These are phyloP conservation scores for Spodoptera litura DNA, from an alignment of 1,140 invertebrate species.

Conservation along the genomic window DNA sequence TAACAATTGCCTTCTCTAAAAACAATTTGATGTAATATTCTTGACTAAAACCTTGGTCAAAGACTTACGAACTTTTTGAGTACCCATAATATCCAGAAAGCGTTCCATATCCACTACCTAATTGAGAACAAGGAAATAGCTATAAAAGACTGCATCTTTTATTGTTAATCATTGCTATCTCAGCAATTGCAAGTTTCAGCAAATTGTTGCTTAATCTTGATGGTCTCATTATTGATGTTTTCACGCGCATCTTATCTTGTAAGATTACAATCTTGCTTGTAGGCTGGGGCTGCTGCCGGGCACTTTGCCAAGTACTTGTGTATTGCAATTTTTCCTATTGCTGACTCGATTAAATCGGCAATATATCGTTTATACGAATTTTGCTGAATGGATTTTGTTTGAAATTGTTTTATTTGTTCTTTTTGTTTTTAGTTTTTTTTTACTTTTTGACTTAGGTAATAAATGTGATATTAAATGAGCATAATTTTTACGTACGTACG, in stretches of 20 bases:
- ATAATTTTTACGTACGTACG: too few species aligned
- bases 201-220: constrained; percentile 13
- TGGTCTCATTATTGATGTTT: constrained; percentile 30
- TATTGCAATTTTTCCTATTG: constrained; percentile 22
- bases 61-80: too few species aligned
- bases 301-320: constrained; percentile 31
- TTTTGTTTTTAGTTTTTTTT: background rate
- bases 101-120: too few species aligned
- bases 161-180: too few species aligned
- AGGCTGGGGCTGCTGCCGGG: constrained; percentile 1
- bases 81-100: too few species aligned
- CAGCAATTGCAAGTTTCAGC: background rate
- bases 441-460: too few species aligned
- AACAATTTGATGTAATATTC: too few species aligned
- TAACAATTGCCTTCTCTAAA: too few species aligned
- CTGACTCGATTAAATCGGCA: background rate
- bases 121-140: too few species aligned
- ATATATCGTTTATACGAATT: constrained; percentile 4
- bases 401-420: background rate
- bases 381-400: background rate
- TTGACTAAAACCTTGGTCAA: too few species aligned
- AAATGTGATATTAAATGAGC: too few species aligned
- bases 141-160: too few species aligned
- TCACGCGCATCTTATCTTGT: constrained; percentile 7
- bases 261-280: constrained; percentile 19